phyloP scores from a whole-genome alignment of 2,888 invertebrate genomes.

The Cylindroiulus punctatus region DNA sequence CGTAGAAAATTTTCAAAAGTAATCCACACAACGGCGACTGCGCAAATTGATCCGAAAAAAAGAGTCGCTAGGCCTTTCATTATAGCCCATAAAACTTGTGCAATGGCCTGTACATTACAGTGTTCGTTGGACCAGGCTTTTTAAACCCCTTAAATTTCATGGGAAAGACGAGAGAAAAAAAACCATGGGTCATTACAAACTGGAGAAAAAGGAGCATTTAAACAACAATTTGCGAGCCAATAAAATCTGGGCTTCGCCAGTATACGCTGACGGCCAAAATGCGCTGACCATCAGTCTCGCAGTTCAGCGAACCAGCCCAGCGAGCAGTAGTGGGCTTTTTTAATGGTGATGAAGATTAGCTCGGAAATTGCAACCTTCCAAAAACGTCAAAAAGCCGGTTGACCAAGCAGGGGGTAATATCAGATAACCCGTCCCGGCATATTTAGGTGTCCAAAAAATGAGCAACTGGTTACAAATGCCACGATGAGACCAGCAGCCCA shows the following conservation, averaged over 20 bases:
- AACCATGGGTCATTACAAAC: constrained; percentile 32
- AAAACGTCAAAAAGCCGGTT: constrained; percentile 15
- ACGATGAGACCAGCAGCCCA: neutral
- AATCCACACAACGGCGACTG: neutral
- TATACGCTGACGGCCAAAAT: neutral
- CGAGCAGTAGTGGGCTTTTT: neutral
- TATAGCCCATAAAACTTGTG: constrained; percentile 1
- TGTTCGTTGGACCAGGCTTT: neutral
- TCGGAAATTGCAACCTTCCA: neutral
- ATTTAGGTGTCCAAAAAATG: constrained; percentile 20
- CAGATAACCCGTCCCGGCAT: constrained; percentile 15
- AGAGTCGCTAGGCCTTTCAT: neutral
- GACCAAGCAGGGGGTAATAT: constrained; percentile 32
- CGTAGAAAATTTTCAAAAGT: constrained; percentile 11
- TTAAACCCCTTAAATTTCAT: constrained; percentile 13
- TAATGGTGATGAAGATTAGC: constrained; percentile 20
- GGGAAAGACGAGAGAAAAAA: neutral
- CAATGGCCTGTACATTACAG: constrained; percentile 13
- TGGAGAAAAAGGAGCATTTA: constrained; percentile 26
- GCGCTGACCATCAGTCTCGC: neutral
- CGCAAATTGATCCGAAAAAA: neutral
- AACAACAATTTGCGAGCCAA: constrained; percentile 5
- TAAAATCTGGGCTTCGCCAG: constrained; percentile 19
- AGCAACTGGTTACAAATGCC: constrained; percentile 20
- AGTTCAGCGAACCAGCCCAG: constrained; percentile 3